phyloP scores from a whole-genome alignment of 2,888 invertebrate species.

The Sminthurides aquaticus region DNA sequence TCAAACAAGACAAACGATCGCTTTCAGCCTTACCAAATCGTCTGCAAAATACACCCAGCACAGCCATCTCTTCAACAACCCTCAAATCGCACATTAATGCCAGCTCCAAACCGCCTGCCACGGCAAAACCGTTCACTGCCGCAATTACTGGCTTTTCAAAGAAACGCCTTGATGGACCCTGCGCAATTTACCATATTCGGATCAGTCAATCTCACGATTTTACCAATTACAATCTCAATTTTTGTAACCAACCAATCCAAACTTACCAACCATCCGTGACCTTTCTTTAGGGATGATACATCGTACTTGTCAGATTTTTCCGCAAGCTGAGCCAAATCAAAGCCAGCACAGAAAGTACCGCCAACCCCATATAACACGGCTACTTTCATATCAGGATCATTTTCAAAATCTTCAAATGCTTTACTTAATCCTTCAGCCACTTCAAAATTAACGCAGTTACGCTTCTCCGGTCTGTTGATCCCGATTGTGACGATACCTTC shows the following conservation, averaged over 20 bases:
- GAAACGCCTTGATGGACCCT: constrained; percentile 62
- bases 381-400: constrained; percentile 60
- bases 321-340: constrained; percentile 71
- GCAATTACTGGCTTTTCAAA: constrained; percentile 81
- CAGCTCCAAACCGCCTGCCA: constrained; percentile 84
- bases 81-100: constrained; percentile 85
- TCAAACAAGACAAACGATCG: not conserved
- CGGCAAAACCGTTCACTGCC: constrained; percentile 81
- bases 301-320: constrained; percentile 44
- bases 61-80: constrained; percentile 75
- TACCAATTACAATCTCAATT: not conserved
- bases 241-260: not conserved
- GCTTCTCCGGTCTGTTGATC: constrained; percentile 74
- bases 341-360: constrained; percentile 90
- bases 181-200: constrained; percentile 11
- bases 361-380: constrained; percentile 81
- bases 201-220: not conserved
- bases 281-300: constrained; percentile 34
- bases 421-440: constrained; percentile 62
- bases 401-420: constrained; percentile 72
- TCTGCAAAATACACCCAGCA: constrained; percentile 77
- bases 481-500: constrained; percentile 67
- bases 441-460: constrained; percentile 70
- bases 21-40: constrained; percentile 61
- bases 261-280: constrained; percentile 53